These are phyloP conservation scores for Brachionus paranguensis DNA, from an alignment of 1,140 invertebrate genomes.

Conservation along the genomic window DNA sequence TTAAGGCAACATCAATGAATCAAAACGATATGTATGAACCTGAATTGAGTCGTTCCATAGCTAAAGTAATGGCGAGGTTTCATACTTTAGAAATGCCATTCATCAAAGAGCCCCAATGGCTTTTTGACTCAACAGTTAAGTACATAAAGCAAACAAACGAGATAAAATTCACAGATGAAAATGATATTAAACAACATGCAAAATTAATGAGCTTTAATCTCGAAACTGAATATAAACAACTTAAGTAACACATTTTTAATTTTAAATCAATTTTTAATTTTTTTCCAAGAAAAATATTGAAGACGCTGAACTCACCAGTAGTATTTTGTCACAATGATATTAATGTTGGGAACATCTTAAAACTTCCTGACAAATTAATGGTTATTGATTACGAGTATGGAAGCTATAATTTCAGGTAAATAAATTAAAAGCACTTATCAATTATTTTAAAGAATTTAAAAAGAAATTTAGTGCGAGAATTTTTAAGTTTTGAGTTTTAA, in stretches of 20 bases:
- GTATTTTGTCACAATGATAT: slow-evolving; percentile 96
- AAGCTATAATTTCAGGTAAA: slow-evolving; percentile 72
- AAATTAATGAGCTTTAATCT: background rate
- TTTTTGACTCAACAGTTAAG: slow-evolving; percentile 74
- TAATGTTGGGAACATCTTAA: slow-evolving; percentile 74
- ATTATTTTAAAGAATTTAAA: too few species aligned
- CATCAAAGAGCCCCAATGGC: slow-evolving; percentile 84
- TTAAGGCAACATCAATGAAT: background rate
- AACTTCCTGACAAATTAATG: slow-evolving; percentile 51
- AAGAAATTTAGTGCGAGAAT: too few species aligned
- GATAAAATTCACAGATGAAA: background rate
- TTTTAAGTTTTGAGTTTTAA: too few species aligned
- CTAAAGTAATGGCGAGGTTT: slow-evolving; percentile 81
- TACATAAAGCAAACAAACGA: slow-evolving; percentile 18
- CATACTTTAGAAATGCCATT: slow-evolving; percentile 85
- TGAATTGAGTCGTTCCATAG: slow-evolving; percentile 59
- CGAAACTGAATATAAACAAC: background rate
- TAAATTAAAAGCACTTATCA: background rate
- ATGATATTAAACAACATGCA: background rate
- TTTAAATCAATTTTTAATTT: background rate
- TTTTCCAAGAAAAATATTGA: slow-evolving; percentile 54
- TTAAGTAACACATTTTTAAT: background rate
- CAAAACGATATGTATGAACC: slow-evolving; percentile 22
- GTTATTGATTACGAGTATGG: slow-evolving; percentile 90
- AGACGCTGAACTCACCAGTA: slow-evolving; percentile 66